These are phyloP conservation scores for Aphodius granarius DNA, from an alignment of 2,888 invertebrate species.

Conservation along the genomic window DNA sequence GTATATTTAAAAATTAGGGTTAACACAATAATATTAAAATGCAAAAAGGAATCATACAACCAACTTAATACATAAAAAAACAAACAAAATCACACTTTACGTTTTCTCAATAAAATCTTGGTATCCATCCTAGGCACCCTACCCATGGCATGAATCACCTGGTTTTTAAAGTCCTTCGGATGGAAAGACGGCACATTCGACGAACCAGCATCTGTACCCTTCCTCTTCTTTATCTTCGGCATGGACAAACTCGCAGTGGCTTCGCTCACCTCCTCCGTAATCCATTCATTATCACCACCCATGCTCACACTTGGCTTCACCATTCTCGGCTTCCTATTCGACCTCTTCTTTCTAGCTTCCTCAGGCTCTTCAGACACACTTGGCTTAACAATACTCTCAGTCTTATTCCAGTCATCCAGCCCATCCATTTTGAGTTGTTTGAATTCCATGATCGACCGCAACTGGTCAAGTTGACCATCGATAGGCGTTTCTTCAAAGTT, in stretches of 20 bases:
- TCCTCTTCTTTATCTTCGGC: conserved; percentile 18
- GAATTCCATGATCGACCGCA: not conserved
- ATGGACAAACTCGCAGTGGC: not conserved
- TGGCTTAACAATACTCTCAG: conserved; percentile 13
- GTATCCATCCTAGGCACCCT: conserved; percentile 41
- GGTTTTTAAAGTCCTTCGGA: conserved; percentile 47
- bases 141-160: conserved; percentile 41
- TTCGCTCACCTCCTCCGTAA: conserved; percentile 15
- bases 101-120: conserved; percentile 39
- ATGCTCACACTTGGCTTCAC: not conserved
- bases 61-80: not conserved
- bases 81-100: conserved; percentile 12
- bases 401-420: conserved; percentile 1
- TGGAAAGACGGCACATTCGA: conserved; percentile 18
- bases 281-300: conserved; percentile 23
- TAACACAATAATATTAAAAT: not conserved
- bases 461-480: not conserved
- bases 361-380: not conserved
- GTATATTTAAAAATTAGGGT: not conserved
- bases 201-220: not conserved
- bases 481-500: not conserved
- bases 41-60: not conserved
- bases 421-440: not conserved
- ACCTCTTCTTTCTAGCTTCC: conserved; percentile 12
- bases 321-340: conserved; percentile 1